phyloP scores from a whole-genome alignment of 1,140 invertebrate genomes.

The Ostrea edulis region DNA sequence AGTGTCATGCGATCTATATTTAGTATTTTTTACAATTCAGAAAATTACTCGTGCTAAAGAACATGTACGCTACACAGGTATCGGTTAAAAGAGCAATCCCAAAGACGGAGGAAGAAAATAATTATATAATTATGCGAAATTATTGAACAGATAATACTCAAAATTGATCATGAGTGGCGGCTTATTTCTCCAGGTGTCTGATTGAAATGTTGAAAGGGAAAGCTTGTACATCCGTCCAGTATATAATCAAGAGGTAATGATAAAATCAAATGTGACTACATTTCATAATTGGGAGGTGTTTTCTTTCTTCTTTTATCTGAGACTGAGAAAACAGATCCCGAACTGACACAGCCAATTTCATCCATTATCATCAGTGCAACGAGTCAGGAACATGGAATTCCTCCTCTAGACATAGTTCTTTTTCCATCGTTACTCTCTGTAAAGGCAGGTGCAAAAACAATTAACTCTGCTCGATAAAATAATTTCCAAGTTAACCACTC shows the following conservation, averaged over 20 bases:
- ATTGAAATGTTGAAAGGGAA: background rate
- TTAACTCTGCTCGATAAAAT: conserved; percentile 2
- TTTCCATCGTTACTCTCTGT: background rate
- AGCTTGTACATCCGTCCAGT: background rate
- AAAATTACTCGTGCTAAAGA: too few species aligned
- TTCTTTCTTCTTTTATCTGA: conserved; percentile 12
- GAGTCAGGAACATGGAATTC: background rate
- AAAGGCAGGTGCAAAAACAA: conserved; percentile 36
- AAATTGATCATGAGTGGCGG: too few species aligned
- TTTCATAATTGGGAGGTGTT: background rate
- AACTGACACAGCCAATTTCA: conserved; percentile 26
- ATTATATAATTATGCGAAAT: too few species aligned
- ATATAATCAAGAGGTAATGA: background rate
- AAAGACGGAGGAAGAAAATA: too few species aligned
- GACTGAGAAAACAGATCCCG: background rate
- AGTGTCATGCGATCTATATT: too few species aligned
- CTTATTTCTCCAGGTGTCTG: background rate
- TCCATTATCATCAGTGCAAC: background rate
- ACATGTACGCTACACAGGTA: too few species aligned
- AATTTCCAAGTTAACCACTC: conserved; percentile 1
- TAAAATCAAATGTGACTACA: background rate
- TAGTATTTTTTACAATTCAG: too few species aligned
- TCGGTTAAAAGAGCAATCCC: too few species aligned
- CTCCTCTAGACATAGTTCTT: conserved; percentile 1
- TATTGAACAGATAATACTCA: too few species aligned